Evolutionary conservation across 2,797 vertebrate genomes (phyloP).

Genomic region (Pseudomugil gertrudae): DNA sequence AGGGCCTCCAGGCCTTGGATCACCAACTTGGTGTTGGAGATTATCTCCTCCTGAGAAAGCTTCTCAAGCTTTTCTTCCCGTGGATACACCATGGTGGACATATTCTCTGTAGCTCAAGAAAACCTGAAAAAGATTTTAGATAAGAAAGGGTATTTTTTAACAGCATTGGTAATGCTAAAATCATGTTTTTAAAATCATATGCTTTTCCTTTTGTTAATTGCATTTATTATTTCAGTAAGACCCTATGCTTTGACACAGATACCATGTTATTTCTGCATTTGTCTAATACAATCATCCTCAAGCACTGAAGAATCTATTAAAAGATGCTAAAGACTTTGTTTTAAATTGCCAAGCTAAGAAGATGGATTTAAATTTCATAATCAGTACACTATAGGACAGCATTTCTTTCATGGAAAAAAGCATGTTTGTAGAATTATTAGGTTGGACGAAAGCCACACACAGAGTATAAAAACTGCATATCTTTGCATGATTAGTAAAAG

Average conservation of each 20-base stretch:
- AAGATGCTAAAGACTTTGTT: slow-evolving; percentile 23
- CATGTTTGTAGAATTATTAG: not conserved
- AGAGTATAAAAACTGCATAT: not conserved
- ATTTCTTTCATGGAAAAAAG: slow-evolving; percentile 8
- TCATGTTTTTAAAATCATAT: slow-evolving; percentile 10
- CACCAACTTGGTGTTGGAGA: slow-evolving; percentile 96
- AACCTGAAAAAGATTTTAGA: slow-evolving; percentile 56
- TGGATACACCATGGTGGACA: slow-evolving; percentile 93
- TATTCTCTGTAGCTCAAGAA: slow-evolving; percentile 74
- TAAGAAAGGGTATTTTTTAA: not conserved
- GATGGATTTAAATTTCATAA: slow-evolving; percentile 27
- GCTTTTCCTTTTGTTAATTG: slow-evolving; percentile 7
- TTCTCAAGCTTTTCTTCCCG: slow-evolving; percentile 95
- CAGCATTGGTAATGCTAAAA: slow-evolving; percentile 11
- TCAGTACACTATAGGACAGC: slow-evolving; percentile 1
- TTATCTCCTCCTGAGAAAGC: slow-evolving; percentile 98
- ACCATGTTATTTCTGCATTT: slow-evolving; percentile 8
- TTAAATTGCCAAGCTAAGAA: not conserved
- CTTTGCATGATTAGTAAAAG: not conserved
- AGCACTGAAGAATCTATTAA: slow-evolving; percentile 16
- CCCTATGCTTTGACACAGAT: slow-evolving; percentile 1
- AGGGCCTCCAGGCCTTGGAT: slow-evolving; percentile 97
- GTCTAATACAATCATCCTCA: slow-evolving; percentile 1
- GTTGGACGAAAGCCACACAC: not conserved
- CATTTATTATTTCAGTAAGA: not conserved